These are phyloP conservation scores for Sardinella longiceps DNA, from an alignment of 2,797 vertebrate genomes.

Conservation along the genomic window DNA sequence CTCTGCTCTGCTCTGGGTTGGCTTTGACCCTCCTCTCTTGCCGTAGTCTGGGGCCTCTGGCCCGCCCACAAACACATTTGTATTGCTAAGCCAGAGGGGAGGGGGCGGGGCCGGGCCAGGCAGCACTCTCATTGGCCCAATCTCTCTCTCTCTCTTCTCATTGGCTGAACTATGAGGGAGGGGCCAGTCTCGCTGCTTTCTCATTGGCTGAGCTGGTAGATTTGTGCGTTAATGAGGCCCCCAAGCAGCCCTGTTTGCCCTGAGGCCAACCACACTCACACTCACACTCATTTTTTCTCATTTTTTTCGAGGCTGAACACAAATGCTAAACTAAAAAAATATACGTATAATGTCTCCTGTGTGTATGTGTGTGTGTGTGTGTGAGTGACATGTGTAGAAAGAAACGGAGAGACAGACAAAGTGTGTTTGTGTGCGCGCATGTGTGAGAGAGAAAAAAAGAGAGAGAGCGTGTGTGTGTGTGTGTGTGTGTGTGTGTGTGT, in stretches of 20 bases:
- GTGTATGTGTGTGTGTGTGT: too few species aligned
- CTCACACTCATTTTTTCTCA: slow-evolving; percentile 26
- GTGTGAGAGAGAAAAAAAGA: too few species aligned
- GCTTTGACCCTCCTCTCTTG: slow-evolving; percentile 55
- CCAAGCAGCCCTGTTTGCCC: slow-evolving; percentile 34
- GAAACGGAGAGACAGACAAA: too few species aligned
- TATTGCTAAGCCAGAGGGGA: slow-evolving; percentile 68
- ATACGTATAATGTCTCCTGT: neutral
- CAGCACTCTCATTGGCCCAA: slow-evolving; percentile 38
- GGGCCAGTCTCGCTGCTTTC: slow-evolving; percentile 34
- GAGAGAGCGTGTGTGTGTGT: neutral
- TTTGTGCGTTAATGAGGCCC: slow-evolving; percentile 46
- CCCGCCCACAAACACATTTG: slow-evolving; percentile 34
- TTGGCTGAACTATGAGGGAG: slow-evolving; percentile 1
- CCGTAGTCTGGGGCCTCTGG: slow-evolving; percentile 6
- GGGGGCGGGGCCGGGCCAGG: slow-evolving; percentile 36
- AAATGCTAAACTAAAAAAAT: neutral
- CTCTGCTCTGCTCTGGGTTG: slow-evolving; percentile 77
- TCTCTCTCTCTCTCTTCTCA: too few species aligned
- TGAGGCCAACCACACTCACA: slow-evolving; percentile 26
- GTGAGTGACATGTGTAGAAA: too few species aligned
- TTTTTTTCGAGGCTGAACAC: neutral
- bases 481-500: neutral
- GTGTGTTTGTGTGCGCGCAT: too few species aligned
- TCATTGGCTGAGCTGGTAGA: slow-evolving; percentile 45